Evolutionary conservation across 2,888 invertebrate genomes (phyloP), one percentile per base, ranked within the genome.

Genomic region (Sphaeridia pumilis): DNA sequence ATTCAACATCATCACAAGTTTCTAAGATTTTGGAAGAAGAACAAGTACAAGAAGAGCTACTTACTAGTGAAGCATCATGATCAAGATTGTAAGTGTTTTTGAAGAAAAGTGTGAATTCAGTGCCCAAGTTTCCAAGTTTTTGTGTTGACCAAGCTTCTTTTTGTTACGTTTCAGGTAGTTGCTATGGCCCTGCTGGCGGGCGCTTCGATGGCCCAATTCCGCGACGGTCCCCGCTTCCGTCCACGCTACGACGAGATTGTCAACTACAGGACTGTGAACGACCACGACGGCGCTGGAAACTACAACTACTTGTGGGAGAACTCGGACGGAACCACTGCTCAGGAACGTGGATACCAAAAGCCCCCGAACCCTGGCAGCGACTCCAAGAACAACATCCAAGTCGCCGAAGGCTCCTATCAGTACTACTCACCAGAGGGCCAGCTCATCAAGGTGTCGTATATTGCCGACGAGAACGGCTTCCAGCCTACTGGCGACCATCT

Each of bases 381-480:
- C 5, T 35, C 25, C 1, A 44, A 5, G 5, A 31, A 52, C 1
- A 14, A 24, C 10, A 52, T 55, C 48, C 51, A 55, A 20, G 55
- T 49, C n/a, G 55, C 55, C 21, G 52, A 52, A 20, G 55, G 55
- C 46, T 61, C 59, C 24, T 64, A 64, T 49, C 57, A 56, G 14
- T 64, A 62, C 53, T 59, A 52, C 54, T 55, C 56, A 34, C 59
- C 50, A 3, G 53, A 56, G 34, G 55, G 55, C 3, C 27, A 48
- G 22, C 52, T 55, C 38, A 48, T 55, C 44, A 20, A 31, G 26
- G 54, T 54, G 21, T 42, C 43, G 4, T 64, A 55, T 53, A 55
- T 50, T 12, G 61, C 63, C 14, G 63, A 63, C 38, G 63, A 63
- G 46, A 61, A 63, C 42, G 63, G 60, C 34, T 60, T 60, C 52